Base-by-base conservation (phyloP, 2,797 vertebrate genomes). In the Pagetopsis macropterus region DNA sequence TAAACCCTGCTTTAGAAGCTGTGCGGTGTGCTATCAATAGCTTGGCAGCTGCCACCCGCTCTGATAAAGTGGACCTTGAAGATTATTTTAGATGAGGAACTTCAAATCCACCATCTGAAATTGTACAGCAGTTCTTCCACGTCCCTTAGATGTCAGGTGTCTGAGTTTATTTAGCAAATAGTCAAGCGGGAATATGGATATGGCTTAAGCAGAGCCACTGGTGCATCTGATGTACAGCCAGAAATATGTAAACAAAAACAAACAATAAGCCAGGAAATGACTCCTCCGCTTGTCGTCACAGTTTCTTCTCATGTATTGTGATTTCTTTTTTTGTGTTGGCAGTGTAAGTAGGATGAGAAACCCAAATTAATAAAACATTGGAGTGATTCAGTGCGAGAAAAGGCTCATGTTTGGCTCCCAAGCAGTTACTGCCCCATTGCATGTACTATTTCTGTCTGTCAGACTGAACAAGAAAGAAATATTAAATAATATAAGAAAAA, bases 21-120 rank as follows among this genome's bases (percentile, higher is more conserved):
- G 16, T 66, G 70, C 77, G 3, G 51, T 9, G 19, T 48, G 70
- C 78, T 76, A 87, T 87, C 70, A 84, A 86, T 84, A 91, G 71
- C 87, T 83, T 75, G 9, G 43, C 11, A 1, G 62, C 77, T 83
- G 87, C 82, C 81, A 84, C 64, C 66, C 5, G 17, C 6, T 63
- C 70, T 75, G 84, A 82, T 78, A 70, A 82, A 56, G 21, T 50
- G 69, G 72, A 82, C 73, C 76, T 84, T 87, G 69, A 84, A 82
- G 79, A 70, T 87, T 82, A 82, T 86, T 81, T 75, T 70, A 70
- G 56, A 64, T 49, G 52, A 64, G 37, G 19, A 72, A 72, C 48
- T 66, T 72, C 44, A 55, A 27, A 66, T 73, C 67, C 43, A 44
- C 56, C 43, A 65, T 65, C 48, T 60, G 61, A 70, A 78, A 73